These are phyloP conservation scores for Rousettus leschenaultii DNA, from an alignment of 2,113 vertebrate species.

Conservation along the genomic window DNA sequence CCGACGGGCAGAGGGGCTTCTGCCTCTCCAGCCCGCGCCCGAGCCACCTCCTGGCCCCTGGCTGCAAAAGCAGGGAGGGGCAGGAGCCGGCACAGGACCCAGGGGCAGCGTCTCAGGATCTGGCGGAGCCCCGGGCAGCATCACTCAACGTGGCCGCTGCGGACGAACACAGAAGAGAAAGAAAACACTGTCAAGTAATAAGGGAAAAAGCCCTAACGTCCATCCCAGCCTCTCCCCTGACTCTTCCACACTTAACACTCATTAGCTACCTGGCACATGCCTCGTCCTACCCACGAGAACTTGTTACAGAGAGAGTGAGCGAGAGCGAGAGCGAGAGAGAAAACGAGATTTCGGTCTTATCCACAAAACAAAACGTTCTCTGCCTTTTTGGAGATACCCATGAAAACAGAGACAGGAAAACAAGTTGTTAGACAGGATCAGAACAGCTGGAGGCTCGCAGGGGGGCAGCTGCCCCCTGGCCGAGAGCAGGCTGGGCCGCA, in stretches of 20 bases:
- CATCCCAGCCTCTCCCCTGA: conserved; percentile 40
- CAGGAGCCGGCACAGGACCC: conserved; percentile 73
- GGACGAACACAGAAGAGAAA: conserved; percentile 73
- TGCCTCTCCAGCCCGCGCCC: conserved; percentile 69
- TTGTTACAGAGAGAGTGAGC: not conserved
- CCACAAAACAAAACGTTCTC: not conserved
- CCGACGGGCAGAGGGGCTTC: conserved; percentile 69
- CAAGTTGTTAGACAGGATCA: not conserved
- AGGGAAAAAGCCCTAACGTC: conserved; percentile 20
- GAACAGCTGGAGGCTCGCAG: not conserved
- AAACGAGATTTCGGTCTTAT: not conserved
- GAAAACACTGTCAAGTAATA: conserved; percentile 73
- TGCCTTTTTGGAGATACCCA: not conserved
- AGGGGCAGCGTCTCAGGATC: conserved; percentile 73
- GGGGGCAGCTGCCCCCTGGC: not conserved
- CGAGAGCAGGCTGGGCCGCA: not conserved
- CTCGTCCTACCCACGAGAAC: not conserved
- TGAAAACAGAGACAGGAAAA: conserved; percentile 43
- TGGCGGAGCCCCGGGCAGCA: conserved; percentile 75
- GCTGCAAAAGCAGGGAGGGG: conserved; percentile 69
- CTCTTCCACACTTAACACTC: not conserved
- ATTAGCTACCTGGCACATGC: not conserved
- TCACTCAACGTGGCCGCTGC: conserved; percentile 78
- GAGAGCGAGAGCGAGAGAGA: not conserved
- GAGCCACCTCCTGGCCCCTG: conserved; percentile 72